These are phyloP conservation scores for Neogobius melanostomus DNA, from an alignment of 2,113 vertebrate genomes.

Conservation along the genomic window DNA sequence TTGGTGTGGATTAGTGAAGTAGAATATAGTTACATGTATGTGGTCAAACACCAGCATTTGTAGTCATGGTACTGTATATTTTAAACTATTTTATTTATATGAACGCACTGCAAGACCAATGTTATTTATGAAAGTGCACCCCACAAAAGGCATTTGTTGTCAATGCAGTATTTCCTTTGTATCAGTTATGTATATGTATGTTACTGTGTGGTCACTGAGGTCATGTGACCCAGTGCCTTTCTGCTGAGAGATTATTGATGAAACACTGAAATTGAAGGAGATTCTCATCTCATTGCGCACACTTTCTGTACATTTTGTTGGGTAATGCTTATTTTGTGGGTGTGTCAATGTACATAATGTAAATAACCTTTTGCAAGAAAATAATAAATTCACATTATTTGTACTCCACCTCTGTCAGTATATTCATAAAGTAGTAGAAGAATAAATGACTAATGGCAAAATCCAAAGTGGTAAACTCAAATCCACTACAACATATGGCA, in stretches of 20 bases:
- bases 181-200: slow-evolving; percentile 7
- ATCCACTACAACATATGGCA: no score
- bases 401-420: slow-evolving; percentile 21
- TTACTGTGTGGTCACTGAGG: slow-evolving; percentile 12
- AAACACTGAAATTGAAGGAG: slow-evolving; percentile 47
- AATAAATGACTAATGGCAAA: no score
- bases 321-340: slow-evolving; percentile 41
- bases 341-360: slow-evolving; percentile 71
- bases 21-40: slow-evolving; percentile 47
- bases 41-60: slow-evolving; percentile 39
- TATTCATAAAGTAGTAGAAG: no score
- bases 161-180: slow-evolving; percentile 54
- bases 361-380: slow-evolving; percentile 67
- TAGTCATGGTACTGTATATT: slow-evolving; percentile 65
- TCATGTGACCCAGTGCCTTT: slow-evolving; percentile 61
- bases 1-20: slow-evolving; percentile 48
- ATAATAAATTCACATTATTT: slow-evolving; percentile 67
- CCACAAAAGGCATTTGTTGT: slow-evolving; percentile 49
- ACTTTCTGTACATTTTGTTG: slow-evolving; percentile 35
- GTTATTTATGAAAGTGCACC: slow-evolving; percentile 73
- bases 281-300: slow-evolving; percentile 34
- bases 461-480: no score
- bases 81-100: slow-evolving; percentile 74
- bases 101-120: slow-evolving; percentile 76
- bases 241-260: slow-evolving; percentile 70